Evolutionary conservation across 2,888 invertebrate species (phyloP).

Genomic region (Branchipolynoe longqiensis): DNA sequence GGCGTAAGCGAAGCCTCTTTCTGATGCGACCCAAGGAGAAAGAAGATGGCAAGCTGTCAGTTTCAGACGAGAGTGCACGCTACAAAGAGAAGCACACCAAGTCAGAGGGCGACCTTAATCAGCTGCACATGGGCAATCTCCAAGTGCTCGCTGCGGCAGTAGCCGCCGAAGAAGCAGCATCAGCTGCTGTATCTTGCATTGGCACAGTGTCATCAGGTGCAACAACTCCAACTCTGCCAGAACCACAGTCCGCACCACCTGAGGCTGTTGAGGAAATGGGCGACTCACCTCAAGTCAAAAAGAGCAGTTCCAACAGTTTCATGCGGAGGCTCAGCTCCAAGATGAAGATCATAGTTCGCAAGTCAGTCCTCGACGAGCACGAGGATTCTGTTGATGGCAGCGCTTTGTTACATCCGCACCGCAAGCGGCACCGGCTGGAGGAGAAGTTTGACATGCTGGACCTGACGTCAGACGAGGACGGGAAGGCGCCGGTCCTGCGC

Average conservation of each 20-base stretch:
- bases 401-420: no score
- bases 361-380: conserved; percentile 5
- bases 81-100: not conserved
- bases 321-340: conserved; percentile 57
- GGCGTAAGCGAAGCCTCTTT: not conserved
- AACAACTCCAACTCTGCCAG: not conserved
- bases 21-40: not conserved
- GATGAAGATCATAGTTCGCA: conserved; percentile 51
- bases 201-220: not conserved
- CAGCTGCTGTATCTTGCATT: not conserved
- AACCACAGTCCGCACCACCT: not conserved
- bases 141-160: conserved; percentile 10
- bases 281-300: not conserved
- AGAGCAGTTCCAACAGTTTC: conserved; percentile 14
- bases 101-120: conserved; percentile 12
- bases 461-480: conserved; percentile 63
- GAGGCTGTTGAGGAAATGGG: not conserved
- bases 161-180: conserved; percentile 14
- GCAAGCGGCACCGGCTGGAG: not conserved
- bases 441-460: conserved; percentile 65
- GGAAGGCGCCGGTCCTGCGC: conserved; percentile 13
- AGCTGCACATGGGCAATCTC: conserved; percentile 7
- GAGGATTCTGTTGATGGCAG: not conserved
- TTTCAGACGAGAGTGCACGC: not conserved
- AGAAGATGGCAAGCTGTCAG: not conserved